phyloP scores from a whole-genome alignment of 2,113 vertebrate genomes.

The Chloebia gouldiae region DNA sequence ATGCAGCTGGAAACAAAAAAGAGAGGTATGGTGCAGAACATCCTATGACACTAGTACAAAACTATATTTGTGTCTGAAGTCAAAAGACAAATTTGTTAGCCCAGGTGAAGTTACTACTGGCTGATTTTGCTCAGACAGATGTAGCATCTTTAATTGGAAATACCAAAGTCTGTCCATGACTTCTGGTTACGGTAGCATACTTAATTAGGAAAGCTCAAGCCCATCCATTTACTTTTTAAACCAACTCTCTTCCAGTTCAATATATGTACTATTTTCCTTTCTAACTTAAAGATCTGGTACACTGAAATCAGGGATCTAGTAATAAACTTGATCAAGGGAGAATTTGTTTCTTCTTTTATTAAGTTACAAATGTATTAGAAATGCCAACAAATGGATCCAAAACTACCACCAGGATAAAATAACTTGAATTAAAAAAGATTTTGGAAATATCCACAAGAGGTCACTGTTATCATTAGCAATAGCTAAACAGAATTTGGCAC shows the following conservation, averaged over 20 bases:
- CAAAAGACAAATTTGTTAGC: not conserved
- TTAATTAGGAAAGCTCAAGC: not conserved
- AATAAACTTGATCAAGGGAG: not conserved
- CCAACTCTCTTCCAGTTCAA: not conserved
- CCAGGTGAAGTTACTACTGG: not conserved
- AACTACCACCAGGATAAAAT: not conserved
- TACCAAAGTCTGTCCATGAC: not conserved
- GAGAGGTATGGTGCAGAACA: not conserved
- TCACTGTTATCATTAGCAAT: slow-evolving; percentile 58
- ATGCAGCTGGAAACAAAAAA: not conserved
- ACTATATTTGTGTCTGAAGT: not conserved
- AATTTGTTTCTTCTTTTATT: not conserved
- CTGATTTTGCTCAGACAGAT: not conserved
- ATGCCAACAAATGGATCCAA: not conserved
- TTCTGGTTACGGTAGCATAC: not conserved
- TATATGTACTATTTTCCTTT: not conserved
- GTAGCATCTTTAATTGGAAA: not conserved
- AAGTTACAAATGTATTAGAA: not conserved
- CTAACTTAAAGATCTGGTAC: not conserved
- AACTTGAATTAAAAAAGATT: not conserved
- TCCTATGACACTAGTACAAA: not conserved
- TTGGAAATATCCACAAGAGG: slow-evolving; percentile 57
- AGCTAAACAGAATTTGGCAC: not conserved
- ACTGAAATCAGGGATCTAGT: not conserved
- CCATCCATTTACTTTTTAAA: not conserved